Evolutionary conservation across 2,797 vertebrate genomes (phyloP).

Genomic region (Hozukius guyotensis): DNA sequence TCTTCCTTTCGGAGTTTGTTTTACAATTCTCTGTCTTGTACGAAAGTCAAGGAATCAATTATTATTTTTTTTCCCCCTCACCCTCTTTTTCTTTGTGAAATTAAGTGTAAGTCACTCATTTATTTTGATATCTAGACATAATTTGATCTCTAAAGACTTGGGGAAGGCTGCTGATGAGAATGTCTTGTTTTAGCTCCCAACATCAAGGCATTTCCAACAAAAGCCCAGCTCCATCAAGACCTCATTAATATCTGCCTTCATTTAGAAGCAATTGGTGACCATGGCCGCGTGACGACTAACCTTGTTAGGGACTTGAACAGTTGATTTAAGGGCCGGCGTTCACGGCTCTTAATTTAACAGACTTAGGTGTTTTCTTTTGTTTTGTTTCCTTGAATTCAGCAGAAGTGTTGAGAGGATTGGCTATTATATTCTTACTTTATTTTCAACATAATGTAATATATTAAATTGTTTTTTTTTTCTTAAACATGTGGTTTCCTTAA

Average conservation of each 20-base stretch:
- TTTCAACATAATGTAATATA: background rate
- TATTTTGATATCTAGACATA: constrained; percentile 73
- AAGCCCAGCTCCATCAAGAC: constrained; percentile 66
- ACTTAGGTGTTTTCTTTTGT: background rate
- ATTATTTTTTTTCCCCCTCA: constrained; percentile 29
- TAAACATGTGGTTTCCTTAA: background rate
- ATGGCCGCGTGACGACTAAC: constrained; percentile 57
- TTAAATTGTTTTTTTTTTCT: background rate
- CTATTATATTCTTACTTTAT: background rate
- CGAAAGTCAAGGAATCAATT: constrained; percentile 73
- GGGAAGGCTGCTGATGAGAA: constrained; percentile 62
- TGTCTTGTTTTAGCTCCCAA: constrained; percentile 65
- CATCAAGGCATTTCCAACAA: constrained; percentile 68
- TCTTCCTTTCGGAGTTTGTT: constrained; percentile 63
- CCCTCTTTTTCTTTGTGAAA: constrained; percentile 66
- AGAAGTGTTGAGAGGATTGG: background rate
- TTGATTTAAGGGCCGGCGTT: constrained; percentile 48
- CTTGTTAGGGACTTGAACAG: constrained; percentile 63
- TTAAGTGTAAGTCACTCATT: constrained; percentile 70
- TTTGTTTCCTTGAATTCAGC: background rate
- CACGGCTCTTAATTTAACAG: constrained; percentile 32
- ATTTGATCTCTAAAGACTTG: constrained; percentile 80
- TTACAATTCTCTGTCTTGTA: constrained; percentile 66
- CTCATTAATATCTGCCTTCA: constrained; percentile 73
- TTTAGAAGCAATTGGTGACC: constrained; percentile 63